Evolutionary conservation across 2,113 vertebrate species (phyloP).

Genomic region (Microtus montanus): DNA sequence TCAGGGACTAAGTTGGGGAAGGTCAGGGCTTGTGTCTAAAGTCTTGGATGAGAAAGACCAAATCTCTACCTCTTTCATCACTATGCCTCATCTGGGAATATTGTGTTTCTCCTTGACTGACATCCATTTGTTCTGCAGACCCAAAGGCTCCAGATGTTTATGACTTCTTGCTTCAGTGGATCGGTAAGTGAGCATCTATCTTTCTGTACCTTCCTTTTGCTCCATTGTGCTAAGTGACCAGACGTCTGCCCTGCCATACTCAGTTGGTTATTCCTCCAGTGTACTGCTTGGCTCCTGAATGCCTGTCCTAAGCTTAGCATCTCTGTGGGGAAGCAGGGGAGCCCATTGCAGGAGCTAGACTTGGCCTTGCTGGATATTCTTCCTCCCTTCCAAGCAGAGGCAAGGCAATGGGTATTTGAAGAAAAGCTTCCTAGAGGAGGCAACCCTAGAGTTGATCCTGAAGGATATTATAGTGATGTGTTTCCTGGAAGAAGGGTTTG

Average conservation of each 20-base stretch:
- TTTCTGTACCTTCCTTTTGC: background rate
- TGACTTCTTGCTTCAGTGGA: constrained; percentile 85
- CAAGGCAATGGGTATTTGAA: background rate
- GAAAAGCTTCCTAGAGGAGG: background rate
- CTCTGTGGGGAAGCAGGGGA: background rate
- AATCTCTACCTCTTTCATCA: background rate
- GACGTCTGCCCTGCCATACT: background rate
- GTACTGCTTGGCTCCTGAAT: background rate
- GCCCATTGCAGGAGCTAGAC: background rate
- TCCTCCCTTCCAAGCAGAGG: background rate
- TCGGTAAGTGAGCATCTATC: constrained; percentile 83
- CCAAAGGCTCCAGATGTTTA: constrained; percentile 86
- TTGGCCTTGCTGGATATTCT: background rate
- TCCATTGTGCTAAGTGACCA: background rate
- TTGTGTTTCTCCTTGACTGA: background rate
- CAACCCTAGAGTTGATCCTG: background rate
- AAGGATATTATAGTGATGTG: background rate
- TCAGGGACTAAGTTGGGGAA: background rate
- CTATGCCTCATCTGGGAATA: background rate
- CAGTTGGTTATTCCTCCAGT: background rate
- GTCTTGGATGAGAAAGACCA: background rate
- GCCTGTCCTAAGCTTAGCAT: background rate
- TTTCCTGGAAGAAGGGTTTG: background rate
- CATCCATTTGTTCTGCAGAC: constrained; percentile 80
- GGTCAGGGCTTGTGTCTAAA: background rate